Conservation (phyloP, 2,888 invertebrate genomes). For the Germaria angustata region DNA sequence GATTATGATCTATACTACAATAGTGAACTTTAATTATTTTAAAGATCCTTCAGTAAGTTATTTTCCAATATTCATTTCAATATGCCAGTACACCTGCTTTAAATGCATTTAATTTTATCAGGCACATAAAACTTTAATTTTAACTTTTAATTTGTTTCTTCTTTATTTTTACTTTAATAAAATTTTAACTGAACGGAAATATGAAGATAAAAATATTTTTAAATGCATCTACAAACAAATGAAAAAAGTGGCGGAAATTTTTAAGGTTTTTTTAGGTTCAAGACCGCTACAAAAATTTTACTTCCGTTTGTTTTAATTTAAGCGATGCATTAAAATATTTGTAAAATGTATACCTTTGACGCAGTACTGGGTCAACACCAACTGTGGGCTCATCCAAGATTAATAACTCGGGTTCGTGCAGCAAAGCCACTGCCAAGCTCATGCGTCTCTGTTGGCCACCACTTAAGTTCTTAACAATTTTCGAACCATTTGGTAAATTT, state of each 20-base stretch:
- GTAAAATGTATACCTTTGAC: slow-evolving; percentile 84
- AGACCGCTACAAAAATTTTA: not conserved
- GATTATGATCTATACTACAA: no score
- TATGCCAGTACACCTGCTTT: not conserved
- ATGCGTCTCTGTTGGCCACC: slow-evolving; percentile 95
- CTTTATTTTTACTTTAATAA: not conserved
- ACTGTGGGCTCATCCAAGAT: slow-evolving; percentile 97
- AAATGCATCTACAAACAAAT: not conserved
- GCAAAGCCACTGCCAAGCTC: slow-evolving; percentile 91
- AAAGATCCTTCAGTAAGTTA: no score
- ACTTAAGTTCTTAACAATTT: slow-evolving; percentile 89
- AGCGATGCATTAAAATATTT: not conserved
- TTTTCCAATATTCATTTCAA: not conserved
- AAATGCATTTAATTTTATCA: not conserved
- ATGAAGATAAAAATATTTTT: not conserved
- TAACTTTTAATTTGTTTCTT: no score
- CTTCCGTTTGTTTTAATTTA: not conserved
- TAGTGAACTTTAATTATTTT: no score
- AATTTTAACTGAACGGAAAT: not conserved
- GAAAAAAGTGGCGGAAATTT: not conserved
- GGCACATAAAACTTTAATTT: not conserved
- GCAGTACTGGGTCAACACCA: slow-evolving; percentile 93
- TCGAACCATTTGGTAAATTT: slow-evolving; percentile 81
- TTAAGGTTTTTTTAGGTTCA: no score
- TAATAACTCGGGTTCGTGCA: slow-evolving; percentile 93